These are phyloP conservation scores for Lithosia quadra DNA, from an alignment of 2,888 invertebrate genomes.

Conservation along the genomic window DNA sequence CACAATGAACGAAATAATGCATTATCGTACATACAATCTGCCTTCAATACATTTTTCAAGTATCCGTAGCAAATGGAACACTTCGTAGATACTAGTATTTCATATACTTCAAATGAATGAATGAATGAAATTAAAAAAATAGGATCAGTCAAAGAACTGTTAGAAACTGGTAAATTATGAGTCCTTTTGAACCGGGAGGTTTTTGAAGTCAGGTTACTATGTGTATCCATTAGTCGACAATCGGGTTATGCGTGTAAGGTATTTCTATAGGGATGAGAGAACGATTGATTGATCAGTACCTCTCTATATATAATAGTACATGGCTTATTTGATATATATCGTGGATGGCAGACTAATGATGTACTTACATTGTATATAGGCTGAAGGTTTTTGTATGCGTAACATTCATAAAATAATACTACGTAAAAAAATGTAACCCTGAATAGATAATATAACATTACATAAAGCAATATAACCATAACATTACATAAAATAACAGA, in stretches of 20 bases:
- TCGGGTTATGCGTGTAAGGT: neutral
- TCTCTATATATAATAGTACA: neutral
- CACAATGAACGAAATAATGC: constrained; percentile 13
- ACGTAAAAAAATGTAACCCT: too few relatives aligned
- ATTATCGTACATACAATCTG: constrained; percentile 25
- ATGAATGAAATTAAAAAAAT: constrained; percentile 47
- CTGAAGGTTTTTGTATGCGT: neutral
- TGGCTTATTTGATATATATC: neutral
- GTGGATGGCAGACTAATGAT: neutral
- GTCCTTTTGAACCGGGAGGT: neutral
- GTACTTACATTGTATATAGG: neutral
- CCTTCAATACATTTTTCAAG: constrained; percentile 42
- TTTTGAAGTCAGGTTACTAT: constrained; percentile 2
- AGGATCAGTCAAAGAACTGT: neutral
- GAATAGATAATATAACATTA: too few relatives aligned
- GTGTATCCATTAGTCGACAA: neutral
- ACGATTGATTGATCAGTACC: neutral
- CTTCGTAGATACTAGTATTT: constrained; percentile 43
- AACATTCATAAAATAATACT: too few relatives aligned
- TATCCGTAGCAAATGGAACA: constrained; percentile 40
- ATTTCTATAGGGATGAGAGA: neutral
- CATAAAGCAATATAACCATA: too few relatives aligned
- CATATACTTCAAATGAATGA: constrained; percentile 37
- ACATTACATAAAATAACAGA: too few relatives aligned
- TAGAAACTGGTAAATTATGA: neutral